Conservation (phyloP, 2,113 vertebrate genomes). For the Psettodes erumei region DNA sequence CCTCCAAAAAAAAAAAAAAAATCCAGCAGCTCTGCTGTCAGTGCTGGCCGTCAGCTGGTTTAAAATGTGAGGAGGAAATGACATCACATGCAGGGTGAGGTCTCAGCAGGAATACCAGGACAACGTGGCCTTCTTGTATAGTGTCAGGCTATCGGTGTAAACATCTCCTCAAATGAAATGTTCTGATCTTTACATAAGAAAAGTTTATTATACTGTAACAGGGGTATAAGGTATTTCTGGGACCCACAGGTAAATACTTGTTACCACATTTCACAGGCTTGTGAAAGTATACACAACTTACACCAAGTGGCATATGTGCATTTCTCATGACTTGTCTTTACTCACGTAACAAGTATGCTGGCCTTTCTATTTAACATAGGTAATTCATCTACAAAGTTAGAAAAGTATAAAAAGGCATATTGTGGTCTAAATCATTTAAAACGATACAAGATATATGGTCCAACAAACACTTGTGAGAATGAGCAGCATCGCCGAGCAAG, state of each 20-base stretch:
- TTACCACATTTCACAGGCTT: too few relatives aligned
- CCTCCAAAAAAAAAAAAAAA: constrained; percentile 5
- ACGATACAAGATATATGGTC: not conserved
- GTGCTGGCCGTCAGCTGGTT: constrained; percentile 14
- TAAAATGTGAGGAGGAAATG: constrained; percentile 25
- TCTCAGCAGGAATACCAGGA: constrained; percentile 13
- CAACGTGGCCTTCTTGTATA: constrained; percentile 6
- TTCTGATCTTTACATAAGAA: constrained; percentile 3
- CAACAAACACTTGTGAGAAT: not conserved
- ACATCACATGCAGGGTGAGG: constrained; percentile 34
- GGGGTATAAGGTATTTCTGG: not conserved
- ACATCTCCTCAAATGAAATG: constrained; percentile 27
- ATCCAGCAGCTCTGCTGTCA: not conserved
- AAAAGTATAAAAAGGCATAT: not conserved
- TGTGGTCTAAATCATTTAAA: not conserved
- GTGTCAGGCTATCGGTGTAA: constrained; percentile 12
- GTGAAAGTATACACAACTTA: too few relatives aligned
- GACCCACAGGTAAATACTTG: not conserved
- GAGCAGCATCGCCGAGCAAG: not conserved
- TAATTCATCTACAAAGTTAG: not conserved
- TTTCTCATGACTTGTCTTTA: too few relatives aligned
- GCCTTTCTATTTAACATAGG: not conserved
- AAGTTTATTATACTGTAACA: constrained; percentile 28
- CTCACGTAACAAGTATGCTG: too few relatives aligned
- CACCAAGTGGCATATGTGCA: too few relatives aligned